Evolutionary conservation across 2,888 invertebrate species (phyloP), one percentile per base, ranked within the genome.

Genomic region (Hirtodrosophila cameraria): DNA sequence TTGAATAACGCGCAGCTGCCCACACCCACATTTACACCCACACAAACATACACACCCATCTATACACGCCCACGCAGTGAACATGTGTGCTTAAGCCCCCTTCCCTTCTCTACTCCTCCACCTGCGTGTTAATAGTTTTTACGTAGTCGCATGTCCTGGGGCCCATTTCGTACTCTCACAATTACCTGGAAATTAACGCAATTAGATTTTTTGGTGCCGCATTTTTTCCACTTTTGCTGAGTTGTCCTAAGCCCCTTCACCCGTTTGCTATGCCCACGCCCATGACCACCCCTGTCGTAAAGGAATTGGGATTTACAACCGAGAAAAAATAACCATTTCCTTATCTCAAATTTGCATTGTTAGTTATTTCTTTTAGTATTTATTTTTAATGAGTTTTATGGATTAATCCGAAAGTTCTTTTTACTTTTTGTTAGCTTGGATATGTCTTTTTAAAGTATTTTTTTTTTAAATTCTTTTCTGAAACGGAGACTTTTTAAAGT

Each of bases 121-220:
- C 23, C 23, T 75, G 64, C 76, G 77, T 80, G 84, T 64, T 77
- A 83, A 77, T 77, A 80, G 77, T 75, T 83, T 64, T 74, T 59
- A 65, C 49, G 68, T 67, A 61, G 60, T 67, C 75, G 58, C 66
- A 72, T 77, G 75, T 84, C 78, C 66, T 69, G 68, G 36, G 49
- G 18, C 52, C 30, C 45, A 25, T 20, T 55, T 45, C 9, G 33
- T n/a, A 33, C 23, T 28, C 50, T 42, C 36, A 67, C 86, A 86
- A 81, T 81, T 81, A 83, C 77, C 68, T 74, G 77, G 54, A 86
- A 84, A 86, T 82, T 84, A 82, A 80, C 68, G 77, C 81, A 82
- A 86, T 86, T 82, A 84, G 68, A 84, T 76, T 67, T n/a, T 67
- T 50, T 59, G 54, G 28, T 52, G 38, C 50, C 54, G 57, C 58